These are phyloP conservation scores for Melipona beecheii DNA, from an alignment of 2,888 invertebrate species.

Conservation along the genomic window DNA sequence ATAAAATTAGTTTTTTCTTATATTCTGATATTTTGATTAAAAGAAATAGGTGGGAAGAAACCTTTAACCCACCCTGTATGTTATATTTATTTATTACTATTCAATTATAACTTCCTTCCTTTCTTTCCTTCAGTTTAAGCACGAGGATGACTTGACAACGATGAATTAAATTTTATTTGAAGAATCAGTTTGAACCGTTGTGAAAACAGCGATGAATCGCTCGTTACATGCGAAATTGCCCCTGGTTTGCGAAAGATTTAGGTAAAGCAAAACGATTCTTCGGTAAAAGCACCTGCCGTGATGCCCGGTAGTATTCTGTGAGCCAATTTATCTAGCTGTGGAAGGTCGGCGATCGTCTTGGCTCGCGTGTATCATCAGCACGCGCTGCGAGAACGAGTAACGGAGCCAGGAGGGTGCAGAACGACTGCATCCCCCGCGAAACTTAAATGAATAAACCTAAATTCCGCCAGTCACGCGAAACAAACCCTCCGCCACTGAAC, in stretches of 20 bases:
- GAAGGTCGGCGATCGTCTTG: slow-evolving; percentile 50
- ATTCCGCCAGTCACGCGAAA: slow-evolving; percentile 70
- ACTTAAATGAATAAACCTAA: slow-evolving; percentile 74
- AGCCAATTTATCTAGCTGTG: slow-evolving; percentile 54
- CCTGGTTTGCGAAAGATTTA: not conserved
- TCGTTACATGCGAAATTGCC: not conserved
- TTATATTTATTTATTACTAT: too few species aligned
- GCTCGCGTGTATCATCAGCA: slow-evolving; percentile 53
- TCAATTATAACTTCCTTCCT: too few species aligned
- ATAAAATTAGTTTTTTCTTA: too few species aligned
- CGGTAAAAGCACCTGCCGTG: slow-evolving; percentile 53
- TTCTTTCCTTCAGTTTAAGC: too few species aligned
- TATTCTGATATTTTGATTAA: too few species aligned
- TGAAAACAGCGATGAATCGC: not conserved
- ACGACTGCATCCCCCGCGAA: slow-evolving; percentile 62
- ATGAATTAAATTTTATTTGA: not conserved
- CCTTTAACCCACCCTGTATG: too few species aligned
- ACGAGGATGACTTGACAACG: too few species aligned
- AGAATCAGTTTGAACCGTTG: not conserved
- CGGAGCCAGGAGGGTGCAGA: slow-evolving; percentile 23
- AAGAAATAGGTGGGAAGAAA: too few species aligned
- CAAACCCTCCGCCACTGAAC: not conserved
- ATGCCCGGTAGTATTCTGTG: slow-evolving; percentile 52
- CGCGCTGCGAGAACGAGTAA: slow-evolving; percentile 31
- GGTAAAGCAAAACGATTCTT: slow-evolving; percentile 31